Evolutionary conservation across 53 echinoderm and acorn worm genomes (phyloP), one percentile per base, ranked within the genome.

Genomic region (Glandiceps talaboti): DNA sequence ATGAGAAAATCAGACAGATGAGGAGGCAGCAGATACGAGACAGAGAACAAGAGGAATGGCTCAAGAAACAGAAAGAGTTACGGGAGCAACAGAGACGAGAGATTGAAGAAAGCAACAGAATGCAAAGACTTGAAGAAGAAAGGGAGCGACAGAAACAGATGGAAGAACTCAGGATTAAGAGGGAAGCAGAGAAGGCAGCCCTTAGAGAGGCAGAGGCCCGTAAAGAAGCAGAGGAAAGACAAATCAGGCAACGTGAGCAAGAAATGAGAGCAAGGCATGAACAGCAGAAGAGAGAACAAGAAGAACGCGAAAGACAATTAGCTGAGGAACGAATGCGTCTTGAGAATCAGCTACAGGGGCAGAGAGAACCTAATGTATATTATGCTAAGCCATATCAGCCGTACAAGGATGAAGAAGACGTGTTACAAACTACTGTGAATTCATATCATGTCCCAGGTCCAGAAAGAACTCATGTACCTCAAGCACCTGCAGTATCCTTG

Each of bases 251-350:
- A 33, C 87, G 87, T 75, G 90, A 93, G 33, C 88, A 93, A 31
- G 93, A 93, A 77, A 90, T 90, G 88, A 82, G 77, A 30, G 73
- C 84, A 28, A 79, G 93, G 30, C 90, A 90, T 73, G 85, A 87
- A 30, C 89, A 89, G 76, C 99, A 94, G 83, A 83, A 89, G 76
- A 27, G 86, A 77, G 93, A 99, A 81, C 89, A 91, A 31, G 89
- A 86, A 86, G 33, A 83, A 26, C 87, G 91, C 14, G 99, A 91
- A 30, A 91, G 89, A 74, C 91, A 99, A 74, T 82, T 99, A 33
- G 93, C 91, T 30, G 80, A 86, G 33, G 91, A 99, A 79, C 84
- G 93, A 14, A 33, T 80, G 29, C 93, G 89, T n/a, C 82, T 99
- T 74, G 99, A 99, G 77, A 86, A 88, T 77, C 87, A 87, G 75